These are phyloP conservation scores for Nicator chloris DNA, from an alignment of 2,113 vertebrate species.

Conservation along the genomic window DNA sequence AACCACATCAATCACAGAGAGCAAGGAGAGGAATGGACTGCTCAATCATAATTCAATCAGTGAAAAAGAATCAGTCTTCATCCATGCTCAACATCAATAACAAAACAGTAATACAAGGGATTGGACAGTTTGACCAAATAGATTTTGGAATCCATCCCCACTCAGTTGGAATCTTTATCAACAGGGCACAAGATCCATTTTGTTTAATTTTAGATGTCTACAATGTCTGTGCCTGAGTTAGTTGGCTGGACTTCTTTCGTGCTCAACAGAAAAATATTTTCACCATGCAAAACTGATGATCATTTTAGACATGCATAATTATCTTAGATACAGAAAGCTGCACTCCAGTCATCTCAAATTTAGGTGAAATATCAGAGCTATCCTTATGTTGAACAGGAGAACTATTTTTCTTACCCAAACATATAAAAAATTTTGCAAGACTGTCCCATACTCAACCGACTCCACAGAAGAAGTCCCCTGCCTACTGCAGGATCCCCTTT, in stretches of 20 bases:
- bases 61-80: not conserved
- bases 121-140: not conserved
- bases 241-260: not conserved
- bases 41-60: not conserved
- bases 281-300: not conserved
- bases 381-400: not conserved
- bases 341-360: not conserved
- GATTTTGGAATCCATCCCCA: not conserved
- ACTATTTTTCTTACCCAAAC: not conserved
- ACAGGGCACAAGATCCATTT: not conserved
- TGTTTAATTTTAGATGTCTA: not conserved
- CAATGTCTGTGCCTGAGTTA: not conserved
- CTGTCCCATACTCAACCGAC: not conserved
- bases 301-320: not conserved
- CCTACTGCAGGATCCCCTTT: not conserved
- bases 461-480: not conserved
- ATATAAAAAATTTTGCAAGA: not conserved
- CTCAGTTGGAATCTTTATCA: not conserved
- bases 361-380: not conserved
- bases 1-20: not conserved
- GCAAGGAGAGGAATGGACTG: not conserved
- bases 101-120: not conserved
- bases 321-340: not conserved
- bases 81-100: not conserved
- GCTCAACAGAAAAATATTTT: not conserved